These are phyloP conservation scores for Microtus montanus DNA, from an alignment of 2,113 vertebrate genomes.

Conservation along the genomic window DNA sequence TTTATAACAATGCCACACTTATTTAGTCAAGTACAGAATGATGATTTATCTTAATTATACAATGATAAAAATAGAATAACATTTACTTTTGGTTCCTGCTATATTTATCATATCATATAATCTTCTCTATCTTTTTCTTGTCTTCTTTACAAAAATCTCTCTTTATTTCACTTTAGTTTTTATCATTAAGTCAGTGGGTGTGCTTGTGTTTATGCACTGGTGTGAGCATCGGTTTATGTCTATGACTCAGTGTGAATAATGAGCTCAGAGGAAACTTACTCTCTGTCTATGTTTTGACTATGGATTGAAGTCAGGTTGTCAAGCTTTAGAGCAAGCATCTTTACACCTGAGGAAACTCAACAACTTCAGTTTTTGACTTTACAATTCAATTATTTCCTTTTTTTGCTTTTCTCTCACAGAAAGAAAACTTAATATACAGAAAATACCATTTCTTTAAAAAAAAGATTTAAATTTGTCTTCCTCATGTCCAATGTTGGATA, in stretches of 20 bases:
- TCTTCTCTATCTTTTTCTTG: neutral
- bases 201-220: neutral
- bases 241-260: too few species aligned
- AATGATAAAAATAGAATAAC: neutral
- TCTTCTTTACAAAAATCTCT: rapidly evolving
- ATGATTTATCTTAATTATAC: neutral
- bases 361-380: neutral
- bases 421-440: neutral
- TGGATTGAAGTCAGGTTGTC: neutral
- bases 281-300: neutral
- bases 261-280: neutral
- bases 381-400: neutral
- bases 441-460: neutral
- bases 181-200: neutral
- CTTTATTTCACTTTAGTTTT: neutral
- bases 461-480: neutral
- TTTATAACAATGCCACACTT: neutral
- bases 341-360: neutral
- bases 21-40: neutral
- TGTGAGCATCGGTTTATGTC: neutral
- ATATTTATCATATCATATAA: neutral
- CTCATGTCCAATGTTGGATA: neutral
- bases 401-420: neutral
- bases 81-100: neutral
- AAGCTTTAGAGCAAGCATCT: too few species aligned